These are phyloP conservation scores for Calycopis cecrops DNA, from an alignment of 1,140 invertebrate species.

Conservation along the genomic window DNA sequence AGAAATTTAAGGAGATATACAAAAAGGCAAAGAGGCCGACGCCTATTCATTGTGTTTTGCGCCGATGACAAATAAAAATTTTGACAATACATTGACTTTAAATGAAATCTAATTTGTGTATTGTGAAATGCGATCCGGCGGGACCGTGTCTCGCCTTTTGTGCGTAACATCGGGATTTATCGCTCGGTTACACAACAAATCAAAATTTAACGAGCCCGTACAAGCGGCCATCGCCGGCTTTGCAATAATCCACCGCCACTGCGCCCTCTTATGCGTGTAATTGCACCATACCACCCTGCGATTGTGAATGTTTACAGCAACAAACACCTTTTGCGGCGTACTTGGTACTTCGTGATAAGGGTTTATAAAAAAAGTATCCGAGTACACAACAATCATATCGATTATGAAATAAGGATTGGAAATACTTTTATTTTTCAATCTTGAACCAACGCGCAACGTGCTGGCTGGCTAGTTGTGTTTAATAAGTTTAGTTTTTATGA, in stretches of 20 bases:
- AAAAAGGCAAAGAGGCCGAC: slow-evolving; percentile 52
- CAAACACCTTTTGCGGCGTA: slow-evolving; percentile 5
- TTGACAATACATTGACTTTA: slow-evolving; percentile 68
- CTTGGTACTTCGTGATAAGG: neutral
- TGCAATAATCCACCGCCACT: slow-evolving; percentile 42
- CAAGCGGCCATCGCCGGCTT: slow-evolving; percentile 44
- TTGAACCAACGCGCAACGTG: too few relatives aligned
- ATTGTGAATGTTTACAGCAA: slow-evolving; percentile 28
- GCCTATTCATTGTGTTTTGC: slow-evolving; percentile 59
- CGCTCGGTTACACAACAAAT: slow-evolving; percentile 72
- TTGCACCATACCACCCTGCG: slow-evolving; percentile 42
- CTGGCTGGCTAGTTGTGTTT: too few relatives aligned
- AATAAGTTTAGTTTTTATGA: too few relatives aligned
- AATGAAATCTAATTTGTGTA: slow-evolving; percentile 73
- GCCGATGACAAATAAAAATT: slow-evolving; percentile 53
- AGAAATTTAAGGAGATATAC: slow-evolving; percentile 9
- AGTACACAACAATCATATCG: too few relatives aligned
- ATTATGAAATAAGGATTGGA: too few relatives aligned
- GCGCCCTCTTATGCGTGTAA: slow-evolving; percentile 54
- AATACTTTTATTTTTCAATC: too few relatives aligned
- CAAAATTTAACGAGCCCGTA: slow-evolving; percentile 66
- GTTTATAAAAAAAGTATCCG: too few relatives aligned
- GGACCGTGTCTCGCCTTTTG: slow-evolving; percentile 35
- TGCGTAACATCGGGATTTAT: slow-evolving; percentile 55
- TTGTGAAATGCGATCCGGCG: slow-evolving; percentile 63